Evolutionary conservation across 2,888 invertebrate genomes (phyloP), one percentile per base, ranked within the genome.

Genomic region (Rosalia funebris): DNA sequence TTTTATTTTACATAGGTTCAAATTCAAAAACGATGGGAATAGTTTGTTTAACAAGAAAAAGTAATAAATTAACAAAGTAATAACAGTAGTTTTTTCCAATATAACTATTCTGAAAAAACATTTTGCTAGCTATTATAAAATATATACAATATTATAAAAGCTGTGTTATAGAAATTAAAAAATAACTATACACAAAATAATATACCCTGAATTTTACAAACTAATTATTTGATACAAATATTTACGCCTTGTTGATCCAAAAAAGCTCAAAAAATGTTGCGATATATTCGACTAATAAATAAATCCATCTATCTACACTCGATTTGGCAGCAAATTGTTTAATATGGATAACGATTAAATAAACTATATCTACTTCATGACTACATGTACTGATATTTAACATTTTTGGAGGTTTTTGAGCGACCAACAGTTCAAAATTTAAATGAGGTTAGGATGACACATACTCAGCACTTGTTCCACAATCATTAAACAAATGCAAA

Each of bases 91-190:
- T 65, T 62, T 62, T 60, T 62, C 62, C 47, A 61, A 44, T 47
- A 57, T 44, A 64, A 59, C 57, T 59, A 59, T 64, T 56, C 57
- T 59, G 56, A 57, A 55, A 63, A 63, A 63, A 57, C 57, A 63
- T 63, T 64, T 60, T 62, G 47, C 64, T 64, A 64, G 48, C 46
- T 59, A 58, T 62, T 57, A 70, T 70, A 70, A 68, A 70, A 68
- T 68, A 70, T 70, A 68, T 68, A 70, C 65, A 70, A 65, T 62
- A 63, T 64, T 62, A 69, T 68, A 70, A 70, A 68, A 68, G 59
- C 61, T 65, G 68, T 65, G 62, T 62, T 63, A 68, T 62, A 65
- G 61, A 64, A 61, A 64, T 64, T 62, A 58, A 62, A 66, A 63
- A 63, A 65, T 62, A 57, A 65, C 65, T 62, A 62, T 60, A 60